Conservation (phyloP, 2,888 invertebrate species). For the Limnephilus lunatus region DNA sequence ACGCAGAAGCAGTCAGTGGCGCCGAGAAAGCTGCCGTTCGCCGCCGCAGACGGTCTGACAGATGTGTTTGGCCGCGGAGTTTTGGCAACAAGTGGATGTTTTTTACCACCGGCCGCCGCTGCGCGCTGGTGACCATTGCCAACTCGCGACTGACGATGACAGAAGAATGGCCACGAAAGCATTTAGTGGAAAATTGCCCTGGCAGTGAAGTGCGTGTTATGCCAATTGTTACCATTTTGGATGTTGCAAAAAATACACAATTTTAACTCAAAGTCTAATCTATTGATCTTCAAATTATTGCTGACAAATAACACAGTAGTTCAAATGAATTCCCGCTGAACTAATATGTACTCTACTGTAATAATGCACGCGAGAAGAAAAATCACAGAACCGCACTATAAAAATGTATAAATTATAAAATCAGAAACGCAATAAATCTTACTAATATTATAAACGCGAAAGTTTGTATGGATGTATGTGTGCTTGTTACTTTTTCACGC, state of each 20-base stretch:
- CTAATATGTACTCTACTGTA: too few species aligned
- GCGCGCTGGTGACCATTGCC: not conserved
- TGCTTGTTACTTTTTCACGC: too few species aligned
- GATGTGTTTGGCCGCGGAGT: conserved; percentile 6
- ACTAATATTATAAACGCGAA: too few species aligned
- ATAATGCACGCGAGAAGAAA: too few species aligned
- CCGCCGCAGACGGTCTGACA: conserved; percentile 4
- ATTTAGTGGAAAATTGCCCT: conserved; percentile 34
- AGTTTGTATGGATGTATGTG: too few species aligned
- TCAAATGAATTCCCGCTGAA: not conserved
- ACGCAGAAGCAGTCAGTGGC: conserved; percentile 4
- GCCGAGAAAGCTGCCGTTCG: not conserved
- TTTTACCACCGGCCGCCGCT: conserved; percentile 17
- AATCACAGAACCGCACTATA: too few species aligned
- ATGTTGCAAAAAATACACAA: not conserved
- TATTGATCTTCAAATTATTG: not conserved
- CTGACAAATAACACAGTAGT: not conserved
- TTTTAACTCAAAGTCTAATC: not conserved
- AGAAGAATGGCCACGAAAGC: conserved; percentile 35
- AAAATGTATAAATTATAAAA: too few species aligned
- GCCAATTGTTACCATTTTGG: not conserved
- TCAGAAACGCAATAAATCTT: too few species aligned
- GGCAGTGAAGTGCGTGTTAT: not conserved
- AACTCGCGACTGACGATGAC: conserved; percentile 37
- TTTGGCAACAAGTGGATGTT: conserved; percentile 36